Evolutionary conservation across 2,888 invertebrate genomes (phyloP), one percentile per base, ranked within the genome.

Genomic region (Tyria jacobaeae): DNA sequence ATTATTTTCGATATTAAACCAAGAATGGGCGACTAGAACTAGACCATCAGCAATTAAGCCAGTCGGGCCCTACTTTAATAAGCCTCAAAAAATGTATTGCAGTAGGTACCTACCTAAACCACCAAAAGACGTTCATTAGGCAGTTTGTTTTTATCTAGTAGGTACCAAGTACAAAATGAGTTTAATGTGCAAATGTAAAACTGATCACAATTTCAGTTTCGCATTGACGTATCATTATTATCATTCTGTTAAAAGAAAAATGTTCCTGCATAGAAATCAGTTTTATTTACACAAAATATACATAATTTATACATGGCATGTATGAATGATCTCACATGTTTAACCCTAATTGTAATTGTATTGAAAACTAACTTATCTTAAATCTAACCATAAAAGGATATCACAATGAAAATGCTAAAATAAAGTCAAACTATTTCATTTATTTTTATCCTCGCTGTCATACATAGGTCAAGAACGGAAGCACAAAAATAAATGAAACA

Each of bases 401-500:
- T 91, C 89, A 88, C 71, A 89, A 88, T 85, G 80, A 91, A 91
- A 92, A 89, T 85, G 84, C 86, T 85, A 76, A 78, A 69, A 52
- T 64, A 82, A 75, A 65, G 62, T 82, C 75, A 81, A 67, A 83
- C 82, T 88, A 91, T 90, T 92, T 84, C 92, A 93, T 94, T 94
- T 94, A 94, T 94, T 94, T 90, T 91, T 92, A 92, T 90, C 84
- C 75, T 69, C 65, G 67, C 67, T 71, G 49, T 75, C 67, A 72
- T 68, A 58, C 44, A 69, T 60, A 53, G 64, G 60, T 69, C 71
- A 66, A 70, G 57, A 72, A 66, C 70, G 68, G 73, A 60, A 88
- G 89, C 82, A 92, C 89, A 94, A 91, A 91, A 92, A 92, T 92
- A 92, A 94, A 94, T 91, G 91, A 89, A 92, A 92, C 76, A 75